A percentile compares a stretch with the other conserved stretches of the same genome.
phyloP scores from a whole-genome alignment of 2,113 vertebrate species.

The Daphoenositta chrysoptera region DNA sequence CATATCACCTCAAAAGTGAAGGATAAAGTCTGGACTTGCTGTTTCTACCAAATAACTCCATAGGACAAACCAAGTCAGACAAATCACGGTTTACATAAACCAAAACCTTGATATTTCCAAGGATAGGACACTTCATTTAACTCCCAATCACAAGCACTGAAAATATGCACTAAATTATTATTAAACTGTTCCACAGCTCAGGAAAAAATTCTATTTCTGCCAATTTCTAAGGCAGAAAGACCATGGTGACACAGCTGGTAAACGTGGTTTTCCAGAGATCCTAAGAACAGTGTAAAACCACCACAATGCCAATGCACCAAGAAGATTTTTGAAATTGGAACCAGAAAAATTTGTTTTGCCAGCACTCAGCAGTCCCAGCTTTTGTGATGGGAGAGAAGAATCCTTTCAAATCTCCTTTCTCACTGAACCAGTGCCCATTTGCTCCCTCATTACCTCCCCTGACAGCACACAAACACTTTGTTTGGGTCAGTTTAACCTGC shows the following conservation, averaged over 20 bases:
- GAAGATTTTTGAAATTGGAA: neutral
- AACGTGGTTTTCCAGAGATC: neutral
- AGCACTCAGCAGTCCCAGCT: neutral
- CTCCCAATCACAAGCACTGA: no score
- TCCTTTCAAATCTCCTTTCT: neutral
- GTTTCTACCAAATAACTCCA: neutral
- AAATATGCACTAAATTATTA: no score
- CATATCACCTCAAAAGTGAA: accelerated
- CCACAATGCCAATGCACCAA: neutral
- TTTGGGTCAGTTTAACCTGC: neutral
- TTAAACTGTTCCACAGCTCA: no score
- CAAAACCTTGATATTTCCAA: no score
- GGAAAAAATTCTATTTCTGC: no score
- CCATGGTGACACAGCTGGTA: accelerated
- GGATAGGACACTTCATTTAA: no score
- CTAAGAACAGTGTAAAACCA: neutral
- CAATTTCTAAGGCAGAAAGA: neutral
- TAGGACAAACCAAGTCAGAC: no score
- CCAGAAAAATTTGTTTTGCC: neutral
- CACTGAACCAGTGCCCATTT: neutral
- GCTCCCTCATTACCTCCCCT: neutral
- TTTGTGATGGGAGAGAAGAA: neutral
- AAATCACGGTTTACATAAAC: no score
- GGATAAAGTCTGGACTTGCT: neutral
- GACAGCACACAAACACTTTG: neutral